Base-by-base conservation (phyloP, 2,113 vertebrate genomes). In the Dasyprocta punctata region DNA sequence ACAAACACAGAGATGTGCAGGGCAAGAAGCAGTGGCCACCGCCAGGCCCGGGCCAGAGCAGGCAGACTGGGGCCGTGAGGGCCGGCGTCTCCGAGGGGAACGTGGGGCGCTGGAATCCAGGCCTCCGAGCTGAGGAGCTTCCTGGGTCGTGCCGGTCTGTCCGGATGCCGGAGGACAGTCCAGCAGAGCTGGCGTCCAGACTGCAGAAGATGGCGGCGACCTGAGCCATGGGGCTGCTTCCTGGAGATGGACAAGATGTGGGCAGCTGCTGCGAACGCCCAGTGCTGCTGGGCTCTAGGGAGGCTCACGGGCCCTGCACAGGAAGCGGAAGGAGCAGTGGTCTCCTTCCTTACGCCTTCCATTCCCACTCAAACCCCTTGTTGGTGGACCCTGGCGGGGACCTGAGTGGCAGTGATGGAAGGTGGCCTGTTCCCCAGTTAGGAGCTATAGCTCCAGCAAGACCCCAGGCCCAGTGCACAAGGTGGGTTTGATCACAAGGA, bases 251-350 rank as follows among this genome's bases (percentile, higher is more conserved):
- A 71, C 69, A 71, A 20, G 10, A 41, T 20, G 67, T 10, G n/a
- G n/a, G n/a, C 19, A 38, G 33, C 38, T 89, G n/a, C 5, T 52
- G 17, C 58, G 73, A 80, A 73, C 63, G 91, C 7, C 60, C 9
- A 44, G 56, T 83, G 11, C 26, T 63, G 63, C 16, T 65, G 13
- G 54, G 47, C 5, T 1, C 0, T 5, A 41, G 44, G 19, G 22
- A 77, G 8, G 20, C 17, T 24, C 69, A 5, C 38, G 12, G 38
- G 38, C 38, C 22, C 9, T 30, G 38, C 52, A 60, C 14, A 7
- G 17, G 67, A 69, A 47, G 1, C 0, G 1, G 41, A 77, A 60
- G 47, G 60, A 30, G 16, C 0, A 0, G 30, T 0, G 3, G 5
- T 60, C 58, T 61, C 0, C 3, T 71, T 90, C 73, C 65, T 75